phyloP scores from a whole-genome alignment of 2,888 invertebrate genomes.

The Rutpela maculata region DNA sequence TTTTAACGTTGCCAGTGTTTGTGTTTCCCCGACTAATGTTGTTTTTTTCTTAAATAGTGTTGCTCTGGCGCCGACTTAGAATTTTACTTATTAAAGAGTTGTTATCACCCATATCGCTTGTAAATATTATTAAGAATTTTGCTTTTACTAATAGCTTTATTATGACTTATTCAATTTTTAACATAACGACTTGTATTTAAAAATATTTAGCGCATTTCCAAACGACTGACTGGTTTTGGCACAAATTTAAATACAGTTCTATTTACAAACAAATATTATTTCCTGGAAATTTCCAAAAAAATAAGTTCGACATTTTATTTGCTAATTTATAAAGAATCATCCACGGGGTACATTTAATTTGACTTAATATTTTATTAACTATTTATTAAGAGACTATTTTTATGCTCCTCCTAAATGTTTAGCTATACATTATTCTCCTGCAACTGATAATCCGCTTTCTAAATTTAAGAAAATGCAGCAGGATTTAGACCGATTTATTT shows the following conservation, averaged over 20 bases:
- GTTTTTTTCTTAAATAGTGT: slow-evolving; percentile 33
- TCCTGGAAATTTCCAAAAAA: neutral
- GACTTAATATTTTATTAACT: too few species aligned
- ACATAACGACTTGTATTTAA: slow-evolving; percentile 6
- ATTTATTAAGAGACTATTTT: too few species aligned
- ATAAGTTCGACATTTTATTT: too few species aligned
- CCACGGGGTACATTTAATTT: too few species aligned
- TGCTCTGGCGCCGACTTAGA: neutral
- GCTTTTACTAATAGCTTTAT: slow-evolving; percentile 11
- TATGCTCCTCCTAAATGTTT: too few species aligned
- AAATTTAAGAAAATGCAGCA: too few species aligned
- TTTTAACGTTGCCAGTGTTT: slow-evolving; percentile 42
- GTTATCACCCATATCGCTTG: neutral
- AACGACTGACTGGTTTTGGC: neutral
- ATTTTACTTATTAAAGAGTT: neutral
- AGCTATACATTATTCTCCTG: too few species aligned
- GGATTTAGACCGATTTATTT: too few species aligned
- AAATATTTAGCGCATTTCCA: neutral
- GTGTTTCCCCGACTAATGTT: slow-evolving; percentile 36
- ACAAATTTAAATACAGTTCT: too few species aligned
- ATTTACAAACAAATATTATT: neutral
- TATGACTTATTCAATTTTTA: neutral
- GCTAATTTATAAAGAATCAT: too few species aligned
- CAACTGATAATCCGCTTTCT: too few species aligned
- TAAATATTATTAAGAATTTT: neutral